phyloP scores from a whole-genome alignment of 2,888 invertebrate genomes.

The Pollenia amentaria region DNA sequence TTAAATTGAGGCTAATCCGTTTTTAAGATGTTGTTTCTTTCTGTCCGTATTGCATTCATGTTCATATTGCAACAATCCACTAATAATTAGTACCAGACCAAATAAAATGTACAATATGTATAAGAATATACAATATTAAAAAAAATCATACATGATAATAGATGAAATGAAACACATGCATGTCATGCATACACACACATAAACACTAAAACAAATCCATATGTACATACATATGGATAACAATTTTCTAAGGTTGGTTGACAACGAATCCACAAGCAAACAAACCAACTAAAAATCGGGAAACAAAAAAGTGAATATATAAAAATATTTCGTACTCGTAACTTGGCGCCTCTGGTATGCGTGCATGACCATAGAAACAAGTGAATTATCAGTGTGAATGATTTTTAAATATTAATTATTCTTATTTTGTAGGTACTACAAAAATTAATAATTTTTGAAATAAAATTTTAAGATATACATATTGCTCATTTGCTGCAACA shows the following conservation, averaged over 20 bases:
- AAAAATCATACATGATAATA: slow-evolving; percentile 24
- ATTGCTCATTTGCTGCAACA: too few relatives aligned
- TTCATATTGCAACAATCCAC: slow-evolving; percentile 21
- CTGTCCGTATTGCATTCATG: neutral
- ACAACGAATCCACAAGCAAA: slow-evolving; percentile 37
- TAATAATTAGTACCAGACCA: slow-evolving; percentile 46
- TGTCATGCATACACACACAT: slow-evolving; percentile 13
- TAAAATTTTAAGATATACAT: neutral
- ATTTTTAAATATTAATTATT: neutral
- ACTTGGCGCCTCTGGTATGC: slow-evolving; percentile 50
- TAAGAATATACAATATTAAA: neutral
- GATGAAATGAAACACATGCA: neutral
- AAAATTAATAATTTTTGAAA: slow-evolving; percentile 17
- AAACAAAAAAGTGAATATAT: neutral
- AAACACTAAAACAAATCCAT: neutral
- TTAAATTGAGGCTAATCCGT: slow-evolving; percentile 61
- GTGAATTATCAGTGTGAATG: neutral
- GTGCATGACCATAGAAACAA: slow-evolving; percentile 32
- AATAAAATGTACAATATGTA: slow-evolving; percentile 16
- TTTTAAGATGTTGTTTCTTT: slow-evolving; percentile 45
- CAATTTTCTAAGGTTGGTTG: slow-evolving; percentile 39
- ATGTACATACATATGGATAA: neutral
- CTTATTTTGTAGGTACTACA: neutral
- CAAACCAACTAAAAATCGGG: neutral
- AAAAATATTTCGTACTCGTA: neutral